These are phyloP conservation scores for Sinohyriopsis cumingii DNA, from an alignment of 2,888 invertebrate genomes.

Conservation along the genomic window DNA sequence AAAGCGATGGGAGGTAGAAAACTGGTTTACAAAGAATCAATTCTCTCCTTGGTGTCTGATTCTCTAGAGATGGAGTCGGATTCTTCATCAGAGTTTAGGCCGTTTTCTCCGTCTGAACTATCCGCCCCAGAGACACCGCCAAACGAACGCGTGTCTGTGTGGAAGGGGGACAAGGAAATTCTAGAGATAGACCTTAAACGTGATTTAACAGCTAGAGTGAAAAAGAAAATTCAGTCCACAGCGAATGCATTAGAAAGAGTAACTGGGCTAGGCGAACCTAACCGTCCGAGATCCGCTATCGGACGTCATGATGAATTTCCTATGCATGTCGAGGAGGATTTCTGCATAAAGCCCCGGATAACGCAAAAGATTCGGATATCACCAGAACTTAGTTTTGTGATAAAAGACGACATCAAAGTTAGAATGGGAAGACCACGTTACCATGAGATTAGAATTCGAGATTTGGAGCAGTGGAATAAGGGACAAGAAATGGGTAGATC, in stretches of 20 bases:
- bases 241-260: conserved; percentile 47
- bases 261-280: conserved; percentile 57
- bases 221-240: conserved; percentile 44
- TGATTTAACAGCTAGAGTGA: conserved; percentile 49
- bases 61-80: conserved; percentile 12
- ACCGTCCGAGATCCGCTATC: conserved; percentile 32
- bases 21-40: too few species aligned
- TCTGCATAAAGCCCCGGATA: conserved; percentile 51
- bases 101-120: conserved; percentile 22
- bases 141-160: conserved; percentile 40
- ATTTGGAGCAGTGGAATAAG: conserved; percentile 55
- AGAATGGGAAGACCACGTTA: conserved; percentile 64
- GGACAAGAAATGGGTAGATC: conserved; percentile 52
- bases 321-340: conserved; percentile 52
- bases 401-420: conserved; percentile 57
- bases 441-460: conserved; percentile 54
- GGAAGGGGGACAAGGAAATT: conserved; percentile 57
- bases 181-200: conserved; percentile 54
- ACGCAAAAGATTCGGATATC: conserved; percentile 62
- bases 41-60: background rate
- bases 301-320: conserved; percentile 54
- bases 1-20: too few species aligned
- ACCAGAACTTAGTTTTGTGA: conserved; percentile 59
- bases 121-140: conserved; percentile 10
- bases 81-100: conserved; percentile 29